Evolutionary conservation across 2,888 invertebrate genomes (phyloP).

Genomic region (Pammene fasciana): DNA sequence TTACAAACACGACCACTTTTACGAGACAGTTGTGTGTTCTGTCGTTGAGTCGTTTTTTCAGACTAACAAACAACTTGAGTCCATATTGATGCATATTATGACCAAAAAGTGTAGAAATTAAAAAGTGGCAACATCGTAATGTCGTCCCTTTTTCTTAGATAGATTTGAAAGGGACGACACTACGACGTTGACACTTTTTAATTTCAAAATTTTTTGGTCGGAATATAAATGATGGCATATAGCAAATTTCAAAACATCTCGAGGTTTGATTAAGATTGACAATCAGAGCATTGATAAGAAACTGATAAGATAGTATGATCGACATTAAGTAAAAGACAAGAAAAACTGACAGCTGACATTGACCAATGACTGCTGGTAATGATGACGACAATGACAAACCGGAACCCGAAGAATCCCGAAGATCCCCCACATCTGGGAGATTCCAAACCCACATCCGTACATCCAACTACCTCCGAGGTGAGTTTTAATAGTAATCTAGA

Average conservation of each 20-base stretch:
- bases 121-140: too few relatives aligned
- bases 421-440: constrained; percentile 56
- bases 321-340: background rate
- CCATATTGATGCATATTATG: too few relatives aligned
- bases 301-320: background rate
- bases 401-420: constrained; percentile 62
- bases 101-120: too few relatives aligned
- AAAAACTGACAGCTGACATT: constrained; percentile 43
- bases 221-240: too few relatives aligned
- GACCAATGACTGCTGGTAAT: constrained; percentile 45
- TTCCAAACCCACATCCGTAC: constrained; percentile 68
- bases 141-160: too few relatives aligned
- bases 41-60: too few relatives aligned
- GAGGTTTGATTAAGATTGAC: background rate
- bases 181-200: too few relatives aligned
- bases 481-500: constrained; percentile 56
- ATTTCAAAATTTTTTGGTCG: too few relatives aligned
- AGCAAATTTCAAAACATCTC: too few relatives aligned
- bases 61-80: too few relatives aligned
- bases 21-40: background rate
- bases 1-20: background rate
- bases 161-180: too few relatives aligned
- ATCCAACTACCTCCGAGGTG: constrained; percentile 69
- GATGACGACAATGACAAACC: constrained; percentile 49
- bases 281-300: background rate